Base-by-base conservation (phyloP, 2,888 invertebrate species). In the Acrocyrtus sp. region DNA sequence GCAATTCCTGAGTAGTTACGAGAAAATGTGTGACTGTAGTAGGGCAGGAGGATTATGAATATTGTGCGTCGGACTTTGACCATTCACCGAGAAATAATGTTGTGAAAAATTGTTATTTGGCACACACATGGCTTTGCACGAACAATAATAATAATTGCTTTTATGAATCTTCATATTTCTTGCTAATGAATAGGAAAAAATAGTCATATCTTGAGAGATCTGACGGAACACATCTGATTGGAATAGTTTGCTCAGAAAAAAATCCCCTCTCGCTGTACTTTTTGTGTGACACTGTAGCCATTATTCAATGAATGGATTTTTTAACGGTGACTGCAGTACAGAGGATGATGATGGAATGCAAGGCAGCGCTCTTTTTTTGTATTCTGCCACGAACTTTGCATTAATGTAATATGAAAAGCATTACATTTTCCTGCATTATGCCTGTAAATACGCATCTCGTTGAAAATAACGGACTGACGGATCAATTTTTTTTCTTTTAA, bases 401-500 rank as follows among this genome's bases (percentile, higher is more conserved):
- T n/a, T 6, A 68, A 53, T 58, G 57, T 60, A 60, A 61, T 60
- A 66, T 72, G 63, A 72, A 72, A 72, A 65, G 72, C 66, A 60
- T 72, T 50, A n/a, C 66, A 72, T 54, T 66, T 66, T 61, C 39
- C 51, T 29, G 50, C 39, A 72, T 72, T 72, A n/a, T n/a, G n/a
- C n/a, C n/a, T n/a, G n/a, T n/a, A 65, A 60, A 53, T 63, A 34
- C 39, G 53, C 50, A 60, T 53, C 72, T 60, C 29, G 65, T 65
- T 72, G 60, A 72, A 58, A 58, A 45, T 72, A 72, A 72, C 72
- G 72, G 72, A 39, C 72, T 60, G 60, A 34, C 60, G 65, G 60
- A 65, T 72, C 72, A 72, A 72, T 72, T 65, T 68, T 34, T 51
- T n/a, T n/a, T n/a, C n/a, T n/a, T n/a, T n/a, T n/a, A n/a, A n/a